These are phyloP conservation scores for Carcharodon carcharias DNA, from an alignment of 2,797 vertebrate species.

Conservation along the genomic window DNA sequence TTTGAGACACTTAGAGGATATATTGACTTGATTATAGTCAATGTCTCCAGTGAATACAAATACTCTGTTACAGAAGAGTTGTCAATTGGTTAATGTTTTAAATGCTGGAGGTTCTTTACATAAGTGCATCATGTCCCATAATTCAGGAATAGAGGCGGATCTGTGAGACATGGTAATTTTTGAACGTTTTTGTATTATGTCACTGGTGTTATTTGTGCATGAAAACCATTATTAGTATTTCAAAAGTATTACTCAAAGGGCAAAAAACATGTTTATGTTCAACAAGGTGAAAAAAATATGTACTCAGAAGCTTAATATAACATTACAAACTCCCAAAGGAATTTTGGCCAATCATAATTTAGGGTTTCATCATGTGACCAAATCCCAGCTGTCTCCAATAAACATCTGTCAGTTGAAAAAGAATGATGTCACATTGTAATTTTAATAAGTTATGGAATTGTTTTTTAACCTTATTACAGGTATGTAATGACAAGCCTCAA, in stretches of 20 bases:
- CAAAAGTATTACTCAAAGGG: constrained; percentile 25
- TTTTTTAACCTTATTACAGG: constrained; percentile 22
- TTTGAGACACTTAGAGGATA: not conserved
- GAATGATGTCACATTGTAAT: constrained; percentile 27
- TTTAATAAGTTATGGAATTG: constrained; percentile 11
- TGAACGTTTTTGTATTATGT: not conserved
- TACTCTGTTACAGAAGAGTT: not conserved
- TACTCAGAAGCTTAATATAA: constrained; percentile 35
- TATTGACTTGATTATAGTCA: not conserved
- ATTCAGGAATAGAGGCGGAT: not conserved
- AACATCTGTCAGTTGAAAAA: constrained; percentile 28
- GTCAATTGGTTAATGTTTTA: not conserved
- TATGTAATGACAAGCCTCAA: not conserved
- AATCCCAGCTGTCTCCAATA: constrained; percentile 4
- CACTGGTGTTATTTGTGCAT: constrained; percentile 14
- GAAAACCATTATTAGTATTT: constrained; percentile 26
- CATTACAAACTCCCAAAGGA: constrained; percentile 26
- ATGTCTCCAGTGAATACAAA: not conserved
- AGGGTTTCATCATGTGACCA: not conserved
- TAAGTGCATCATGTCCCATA: not conserved
- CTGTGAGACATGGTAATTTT: not conserved
- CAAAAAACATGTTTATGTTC: constrained; percentile 37
- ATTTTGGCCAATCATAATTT: not conserved
- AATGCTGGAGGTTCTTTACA: not conserved
- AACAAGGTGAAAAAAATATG: constrained; percentile 28